These are phyloP conservation scores for Tethea ocularis DNA, from an alignment of 2,888 invertebrate species.

Conservation along the genomic window DNA sequence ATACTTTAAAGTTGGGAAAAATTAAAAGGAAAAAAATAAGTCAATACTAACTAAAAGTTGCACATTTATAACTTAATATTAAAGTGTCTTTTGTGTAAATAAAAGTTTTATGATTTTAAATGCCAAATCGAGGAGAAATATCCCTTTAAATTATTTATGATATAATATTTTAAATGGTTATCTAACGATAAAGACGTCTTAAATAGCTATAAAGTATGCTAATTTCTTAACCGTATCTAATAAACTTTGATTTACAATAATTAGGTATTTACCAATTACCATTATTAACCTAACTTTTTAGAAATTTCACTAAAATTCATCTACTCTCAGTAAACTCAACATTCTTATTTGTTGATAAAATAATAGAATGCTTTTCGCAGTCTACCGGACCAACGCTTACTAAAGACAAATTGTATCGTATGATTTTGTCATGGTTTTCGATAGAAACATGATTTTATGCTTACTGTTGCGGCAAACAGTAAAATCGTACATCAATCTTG, in stretches of 20 bases:
- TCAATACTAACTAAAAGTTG: slow-evolving; percentile 16
- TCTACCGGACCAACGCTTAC: too few species aligned
- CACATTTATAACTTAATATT: slow-evolving; percentile 7
- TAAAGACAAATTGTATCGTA: too few species aligned
- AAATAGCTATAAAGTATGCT: not conserved
- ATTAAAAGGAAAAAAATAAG: slow-evolving; percentile 6
- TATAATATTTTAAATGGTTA: too few species aligned
- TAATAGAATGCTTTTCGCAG: too few species aligned
- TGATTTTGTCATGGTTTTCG: too few species aligned
- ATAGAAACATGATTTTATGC: too few species aligned
- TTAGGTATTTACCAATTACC: not conserved
- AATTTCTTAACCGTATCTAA: not conserved
- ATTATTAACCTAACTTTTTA: not conserved
- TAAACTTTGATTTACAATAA: not conserved
- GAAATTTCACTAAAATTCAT: slow-evolving; percentile 19
- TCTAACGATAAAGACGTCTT: not conserved
- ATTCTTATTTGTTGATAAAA: slow-evolving; percentile 12
- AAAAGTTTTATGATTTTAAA: not conserved
- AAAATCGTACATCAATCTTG: too few species aligned
- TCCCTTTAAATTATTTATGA: too few species aligned
- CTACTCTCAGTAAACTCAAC: slow-evolving; percentile 47
- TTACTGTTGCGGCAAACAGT: too few species aligned
- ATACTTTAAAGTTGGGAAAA: not conserved
- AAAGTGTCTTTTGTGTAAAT: not conserved
- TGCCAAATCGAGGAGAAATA: too few species aligned